Base-by-base conservation (phyloP, 2,888 invertebrate genomes). In the Amiota minor region DNA sequence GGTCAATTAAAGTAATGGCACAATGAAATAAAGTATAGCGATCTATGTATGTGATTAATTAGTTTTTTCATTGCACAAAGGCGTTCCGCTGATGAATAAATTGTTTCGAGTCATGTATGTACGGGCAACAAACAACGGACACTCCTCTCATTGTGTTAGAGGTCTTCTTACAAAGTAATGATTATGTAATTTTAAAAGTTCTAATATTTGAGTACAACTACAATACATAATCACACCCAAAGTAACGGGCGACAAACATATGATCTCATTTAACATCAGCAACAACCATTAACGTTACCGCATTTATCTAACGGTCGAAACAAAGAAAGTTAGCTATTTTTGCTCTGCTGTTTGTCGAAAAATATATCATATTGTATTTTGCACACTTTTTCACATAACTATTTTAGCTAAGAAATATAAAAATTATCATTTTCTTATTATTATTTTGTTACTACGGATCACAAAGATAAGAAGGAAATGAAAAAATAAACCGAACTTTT, bases 31-130 rank as follows among this genome's bases (percentile, higher is more conserved):
- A 76, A 72, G 45, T 46, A 20, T 2, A 12, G 35, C 68, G 35
- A 35, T 35, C 65, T 64, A 70, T 8, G 46, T 35, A 73, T 56
- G 79, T 85, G 86, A 87, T 84, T 85, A 86, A 86, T 82, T 81
- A 79, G 77, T 76, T 79, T 82, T 85, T 81, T 79, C 80, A 80
- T 80, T 87, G 84, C 86, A 79, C 81, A 77, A 77, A 81, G 79
- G 79, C 79, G 79, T 77, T 76, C 75, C 76, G 16, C 20, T 12
- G 14, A 23, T 35, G n/a, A 45, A 62, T 55, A 73, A 74, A 77
- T 76, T 77, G 81, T 78, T 75, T 70, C 70, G 67, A 79, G 81
- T 75, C 78, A 77, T 76, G 76, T 77, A 75, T 18, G 1, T 35
- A 16, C 59, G 10, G 59, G 59, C 59, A 50, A 50, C n/a, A 50